phyloP scores from a whole-genome alignment of 1,140 invertebrate genomes.

The Drosophila sp. region DNA sequence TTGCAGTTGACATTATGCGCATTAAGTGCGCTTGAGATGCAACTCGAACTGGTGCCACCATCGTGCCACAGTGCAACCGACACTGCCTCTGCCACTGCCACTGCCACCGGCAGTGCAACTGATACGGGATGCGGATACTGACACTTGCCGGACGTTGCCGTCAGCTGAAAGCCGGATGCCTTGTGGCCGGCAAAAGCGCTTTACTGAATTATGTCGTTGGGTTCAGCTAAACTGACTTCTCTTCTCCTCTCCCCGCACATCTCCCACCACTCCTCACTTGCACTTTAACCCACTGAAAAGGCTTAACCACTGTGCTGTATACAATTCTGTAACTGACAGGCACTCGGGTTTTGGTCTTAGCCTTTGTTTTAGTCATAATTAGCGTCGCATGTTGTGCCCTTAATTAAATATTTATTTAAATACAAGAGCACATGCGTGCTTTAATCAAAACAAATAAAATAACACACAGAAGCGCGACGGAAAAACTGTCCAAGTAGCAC shows the following conservation, averaged over 20 bases:
- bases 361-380: constrained; percentile 37
- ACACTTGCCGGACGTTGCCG: constrained; percentile 44
- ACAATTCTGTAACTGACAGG: constrained; percentile 9
- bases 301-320: constrained; percentile 8
- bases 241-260: too few relatives aligned
- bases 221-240: constrained; percentile 53
- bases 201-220: constrained; percentile 66
- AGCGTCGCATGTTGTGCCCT: constrained; percentile 45
- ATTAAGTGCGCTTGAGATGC: constrained; percentile 71
- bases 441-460: background rate
- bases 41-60: constrained; percentile 17
- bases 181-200: constrained; percentile 53
- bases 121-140: constrained; percentile 33
- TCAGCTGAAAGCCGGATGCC: constrained; percentile 39
- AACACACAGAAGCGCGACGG: background rate
- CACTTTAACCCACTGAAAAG: background rate
- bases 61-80: constrained; percentile 1
- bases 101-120: background rate
- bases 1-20: constrained; percentile 68
- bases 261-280: background rate
- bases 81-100: background rate
- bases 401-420: constrained; percentile 65
- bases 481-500: constrained; percentile 37
- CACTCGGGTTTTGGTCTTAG: constrained; percentile 8
- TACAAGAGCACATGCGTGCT: constrained; percentile 24